phyloP scores from a whole-genome alignment of 2,888 invertebrate genomes.

The Eristalis pertinax region DNA sequence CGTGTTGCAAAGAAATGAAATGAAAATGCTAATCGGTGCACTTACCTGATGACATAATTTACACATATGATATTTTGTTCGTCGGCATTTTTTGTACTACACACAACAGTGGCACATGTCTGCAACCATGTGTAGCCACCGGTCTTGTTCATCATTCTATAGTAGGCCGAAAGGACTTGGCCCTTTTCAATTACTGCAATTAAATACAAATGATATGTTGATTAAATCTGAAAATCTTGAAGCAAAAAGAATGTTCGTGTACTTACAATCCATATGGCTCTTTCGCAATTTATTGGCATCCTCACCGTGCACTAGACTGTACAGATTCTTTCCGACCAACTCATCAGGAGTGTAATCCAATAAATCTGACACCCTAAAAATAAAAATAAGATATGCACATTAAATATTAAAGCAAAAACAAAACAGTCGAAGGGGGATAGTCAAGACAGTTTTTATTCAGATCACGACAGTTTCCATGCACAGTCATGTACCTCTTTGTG shows the following conservation, averaged over 20 bases:
- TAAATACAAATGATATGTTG: constrained; percentile 69
- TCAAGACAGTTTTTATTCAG: constrained; percentile 13
- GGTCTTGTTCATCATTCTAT: constrained; percentile 96
- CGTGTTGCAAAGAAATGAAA: too few relatives aligned
- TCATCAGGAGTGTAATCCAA: constrained; percentile 97
- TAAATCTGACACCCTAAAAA: constrained; percentile 92
- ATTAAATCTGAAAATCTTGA: constrained; percentile 20
- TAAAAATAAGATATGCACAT: constrained; percentile 44
- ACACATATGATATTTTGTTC: constrained; percentile 99
- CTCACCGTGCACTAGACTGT: constrained; percentile 97
- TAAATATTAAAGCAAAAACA: constrained; percentile 9
- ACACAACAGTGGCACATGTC: constrained; percentile 97
- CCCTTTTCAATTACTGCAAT: constrained; percentile 96
- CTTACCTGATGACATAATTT: constrained; percentile 96
- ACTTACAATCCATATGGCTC: constrained; percentile 98
- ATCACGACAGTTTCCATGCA: constrained; percentile 27
- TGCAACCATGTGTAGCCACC: constrained; percentile 99
- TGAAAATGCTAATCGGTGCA: background rate
- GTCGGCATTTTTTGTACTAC: constrained; percentile 96
- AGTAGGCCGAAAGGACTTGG: constrained; percentile 97
- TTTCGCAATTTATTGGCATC: constrained; percentile 96
- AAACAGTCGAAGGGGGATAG: constrained; percentile 15
- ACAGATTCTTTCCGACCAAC: constrained; percentile 95
- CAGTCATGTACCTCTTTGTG: background rate
- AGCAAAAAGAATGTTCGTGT: background rate